Conservation (phyloP, 2,888 invertebrate species). For the Drosophila vallismaia region DNA sequence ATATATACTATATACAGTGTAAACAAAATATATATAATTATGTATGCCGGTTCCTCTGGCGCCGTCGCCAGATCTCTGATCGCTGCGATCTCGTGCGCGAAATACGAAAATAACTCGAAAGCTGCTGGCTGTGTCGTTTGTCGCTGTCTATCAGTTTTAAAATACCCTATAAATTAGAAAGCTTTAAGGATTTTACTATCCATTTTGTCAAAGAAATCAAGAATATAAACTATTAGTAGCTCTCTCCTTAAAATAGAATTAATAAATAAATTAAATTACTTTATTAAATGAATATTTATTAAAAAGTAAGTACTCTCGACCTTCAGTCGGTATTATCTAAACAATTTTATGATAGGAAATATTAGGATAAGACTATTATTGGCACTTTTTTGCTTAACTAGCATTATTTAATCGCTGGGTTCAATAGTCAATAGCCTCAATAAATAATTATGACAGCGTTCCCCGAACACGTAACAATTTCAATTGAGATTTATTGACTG, state of each 20-base stretch:
- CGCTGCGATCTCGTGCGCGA: conserved; percentile 70
- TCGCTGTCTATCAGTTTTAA: conserved; percentile 27
- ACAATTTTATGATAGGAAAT: neutral
- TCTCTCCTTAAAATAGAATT: neutral
- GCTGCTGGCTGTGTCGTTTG: conserved; percentile 44
- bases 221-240: neutral
- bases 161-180: conserved; percentile 16
- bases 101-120: conserved; percentile 51
- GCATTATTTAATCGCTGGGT: neutral
- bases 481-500: neutral
- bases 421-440: conserved; percentile 1
- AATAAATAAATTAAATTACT: neutral
- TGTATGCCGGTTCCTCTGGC: conserved; percentile 50
- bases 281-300: neutral
- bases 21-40: conserved; percentile 14
- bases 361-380: conserved; percentile 4
- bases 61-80: conserved; percentile 55
- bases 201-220: neutral
- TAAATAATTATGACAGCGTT: neutral
- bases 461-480: neutral
- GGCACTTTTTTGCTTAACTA: neutral
- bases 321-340: neutral
- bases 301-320: neutral
- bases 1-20: conserved; percentile 7
- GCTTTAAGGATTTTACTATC: neutral